Conservation (phyloP, 1,140 invertebrate genomes). For the Eueides isabella region DNA sequence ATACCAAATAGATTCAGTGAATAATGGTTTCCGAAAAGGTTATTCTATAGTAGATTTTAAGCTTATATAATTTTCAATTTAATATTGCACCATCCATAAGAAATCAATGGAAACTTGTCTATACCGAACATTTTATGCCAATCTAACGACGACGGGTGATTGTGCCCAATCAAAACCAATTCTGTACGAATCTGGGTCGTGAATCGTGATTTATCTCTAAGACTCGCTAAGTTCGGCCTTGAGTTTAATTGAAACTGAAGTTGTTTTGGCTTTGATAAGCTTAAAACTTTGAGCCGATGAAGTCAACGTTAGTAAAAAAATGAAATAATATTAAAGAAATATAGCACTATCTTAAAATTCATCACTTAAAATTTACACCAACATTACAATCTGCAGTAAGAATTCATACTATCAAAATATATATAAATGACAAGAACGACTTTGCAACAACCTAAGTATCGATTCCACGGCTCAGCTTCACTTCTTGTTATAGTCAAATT, state of each 20-base stretch:
- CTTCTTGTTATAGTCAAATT: too few relatives aligned
- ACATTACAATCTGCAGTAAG: neutral
- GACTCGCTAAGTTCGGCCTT: slow-evolving; percentile 47
- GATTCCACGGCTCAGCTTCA: too few relatives aligned
- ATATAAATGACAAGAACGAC: too few relatives aligned
- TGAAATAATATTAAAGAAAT: neutral
- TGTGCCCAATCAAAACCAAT: slow-evolving; percentile 47
- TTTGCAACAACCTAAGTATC: too few relatives aligned
- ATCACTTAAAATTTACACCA: too few relatives aligned
- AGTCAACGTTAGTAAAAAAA: neutral
- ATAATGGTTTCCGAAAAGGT: neutral
- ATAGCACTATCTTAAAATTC: too few relatives aligned
- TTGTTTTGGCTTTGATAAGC: slow-evolving; percentile 46
- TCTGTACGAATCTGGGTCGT: slow-evolving; percentile 47
- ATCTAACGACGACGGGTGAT: slow-evolving; percentile 34
- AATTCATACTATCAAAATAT: too few relatives aligned
- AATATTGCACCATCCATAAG: neutral
- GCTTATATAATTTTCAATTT: neutral
- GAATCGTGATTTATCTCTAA: slow-evolving; percentile 50
- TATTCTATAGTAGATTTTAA: neutral
- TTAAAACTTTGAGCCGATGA: neutral
- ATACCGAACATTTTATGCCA: neutral
- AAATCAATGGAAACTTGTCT: neutral
- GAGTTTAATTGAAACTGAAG: slow-evolving; percentile 62
- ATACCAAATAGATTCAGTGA: neutral